Evolutionary conservation across 2,888 invertebrate genomes (phyloP), one percentile per base, ranked within the genome.

Genomic region (Philhelius pedissequus): DNA sequence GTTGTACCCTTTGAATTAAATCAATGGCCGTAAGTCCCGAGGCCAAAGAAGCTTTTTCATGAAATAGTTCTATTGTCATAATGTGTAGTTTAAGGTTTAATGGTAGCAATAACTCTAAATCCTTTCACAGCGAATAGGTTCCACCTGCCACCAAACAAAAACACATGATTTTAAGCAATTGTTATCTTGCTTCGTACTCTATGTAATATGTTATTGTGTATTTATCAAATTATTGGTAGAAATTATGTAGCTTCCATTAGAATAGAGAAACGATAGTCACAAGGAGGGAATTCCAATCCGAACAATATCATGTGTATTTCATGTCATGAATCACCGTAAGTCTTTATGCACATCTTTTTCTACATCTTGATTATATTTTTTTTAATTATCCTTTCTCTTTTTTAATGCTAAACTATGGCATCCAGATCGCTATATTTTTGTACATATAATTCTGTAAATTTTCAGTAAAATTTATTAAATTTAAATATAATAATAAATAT

Each of bases 271-370:
- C 25, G n/a, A n/a, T 40, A 38, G 9, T 60, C 27, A 9, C 9
- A 43, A 20, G 32, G 30, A 43, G 43, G 13, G 8, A 40, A 60
- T 62, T 2, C 38, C 20, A 38, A 52, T 38, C 18, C 20, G 35
- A 45, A 4, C 20, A 22, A 62, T 40, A 43, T 43, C 62, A 27
- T 60, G 43, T 48, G 64, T 64, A 43, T 27, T 18, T 64, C 32
- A 48, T 48, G 11, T 48, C 64, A 64, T 64, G 9, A 20, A 48
- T 35, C 69, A 83, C 64, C 50, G 74, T 83, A 78, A 83, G 74
- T 78, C 73, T 74, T 54, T 56, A 58, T 70, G 83, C 78, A 83
- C 83, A 83, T 73, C 68, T 32, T 22, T 64, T 66, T 74, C 74
- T 78, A 52, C 48, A 48, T 54, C 54, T 66, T 76, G 9, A 60